Conservation (phyloP, 1,140 invertebrate genomes). For the Zaprionus inermis region DNA sequence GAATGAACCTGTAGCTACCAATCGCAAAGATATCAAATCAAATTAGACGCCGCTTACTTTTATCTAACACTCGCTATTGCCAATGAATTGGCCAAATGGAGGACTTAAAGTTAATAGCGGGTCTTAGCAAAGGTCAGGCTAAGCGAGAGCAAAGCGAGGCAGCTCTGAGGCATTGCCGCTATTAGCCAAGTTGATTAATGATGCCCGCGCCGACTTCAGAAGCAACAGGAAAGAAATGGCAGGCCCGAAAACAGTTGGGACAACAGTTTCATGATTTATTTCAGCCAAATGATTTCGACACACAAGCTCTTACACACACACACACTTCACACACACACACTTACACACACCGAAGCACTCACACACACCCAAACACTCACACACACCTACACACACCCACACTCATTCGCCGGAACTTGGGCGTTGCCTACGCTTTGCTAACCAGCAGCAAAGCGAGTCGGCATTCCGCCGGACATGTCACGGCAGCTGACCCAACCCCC, state of each 20-base stretch:
- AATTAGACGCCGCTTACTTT: slow-evolving; percentile 23
- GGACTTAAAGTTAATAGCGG: slow-evolving; percentile 34
- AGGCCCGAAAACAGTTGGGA: slow-evolving; percentile 42
- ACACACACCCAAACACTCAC: background rate
- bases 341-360: background rate
- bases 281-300: slow-evolving; percentile 35
- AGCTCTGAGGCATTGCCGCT: slow-evolving; percentile 40
- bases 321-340: slow-evolving; percentile 5
- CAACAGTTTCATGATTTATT: slow-evolving; percentile 65
- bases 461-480: slow-evolving; percentile 25
- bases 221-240: slow-evolving; percentile 51
- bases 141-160: slow-evolving; percentile 12
- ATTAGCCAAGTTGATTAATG: slow-evolving; percentile 55
- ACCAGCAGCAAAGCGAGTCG: slow-evolving; percentile 55
- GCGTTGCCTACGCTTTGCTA: slow-evolving; percentile 38
- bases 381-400: background rate
- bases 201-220: slow-evolving; percentile 4
- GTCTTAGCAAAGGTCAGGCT: slow-evolving; percentile 34
- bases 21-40: slow-evolving; percentile 11
- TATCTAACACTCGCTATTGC: slow-evolving; percentile 8
- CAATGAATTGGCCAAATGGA: slow-evolving; percentile 38
- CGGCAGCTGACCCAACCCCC: background rate
- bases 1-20: background rate
- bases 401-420: slow-evolving; percentile 13
- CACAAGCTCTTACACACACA: slow-evolving; percentile 16